Base-by-base conservation (phyloP, 2,888 invertebrate genomes). In the Zaprionus lineosus region DNA sequence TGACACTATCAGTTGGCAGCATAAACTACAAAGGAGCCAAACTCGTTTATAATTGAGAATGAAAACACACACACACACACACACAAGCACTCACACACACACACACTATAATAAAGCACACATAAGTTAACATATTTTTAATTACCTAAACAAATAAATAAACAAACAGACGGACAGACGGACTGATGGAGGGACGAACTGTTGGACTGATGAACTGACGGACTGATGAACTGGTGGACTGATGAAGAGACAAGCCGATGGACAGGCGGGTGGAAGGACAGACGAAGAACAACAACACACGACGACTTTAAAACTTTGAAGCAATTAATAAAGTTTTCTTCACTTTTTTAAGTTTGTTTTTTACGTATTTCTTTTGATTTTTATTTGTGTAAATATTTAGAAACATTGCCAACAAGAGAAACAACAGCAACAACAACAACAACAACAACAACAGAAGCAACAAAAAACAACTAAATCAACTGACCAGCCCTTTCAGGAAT, bases 61-160 rank as follows among this genome's bases (percentile, higher is more conserved):
- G 19, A 12, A 29, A 29, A 33, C 9, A 46, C 31, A 36, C 39
- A 37, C 36, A 59, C 44, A 56, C 47, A 15, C n/a, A 11, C 3
- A 28, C 26, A 33, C 15, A 28, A 1, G 8, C n/a, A 8, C 8
- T 51, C 47, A 31, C n/a, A n/a, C n/a, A n/a, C n/a, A n/a, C n/a
- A n/a, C n/a, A n/a, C n/a, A n/a, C n/a, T n/a, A n/a, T n/a, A n/a
- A n/a, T n/a, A n/a, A n/a, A n/a, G n/a, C n/a, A n/a, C n/a, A n/a
- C n/a, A n/a, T n/a, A n/a, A n/a, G n/a, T n/a, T n/a, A n/a, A n/a
- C 61, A 78, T 70, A 84, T 73, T 84, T 84, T 83, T 70, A 78
- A 78, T 78, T 81, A 84, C 84, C 81, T 59, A 78, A 78, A 84
- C 75, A 73, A 74, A 70, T 58, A 60, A 55, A 55, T 55, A 72